Conservation (phyloP, 2,888 invertebrate genomes). For the Villa cingulata region DNA sequence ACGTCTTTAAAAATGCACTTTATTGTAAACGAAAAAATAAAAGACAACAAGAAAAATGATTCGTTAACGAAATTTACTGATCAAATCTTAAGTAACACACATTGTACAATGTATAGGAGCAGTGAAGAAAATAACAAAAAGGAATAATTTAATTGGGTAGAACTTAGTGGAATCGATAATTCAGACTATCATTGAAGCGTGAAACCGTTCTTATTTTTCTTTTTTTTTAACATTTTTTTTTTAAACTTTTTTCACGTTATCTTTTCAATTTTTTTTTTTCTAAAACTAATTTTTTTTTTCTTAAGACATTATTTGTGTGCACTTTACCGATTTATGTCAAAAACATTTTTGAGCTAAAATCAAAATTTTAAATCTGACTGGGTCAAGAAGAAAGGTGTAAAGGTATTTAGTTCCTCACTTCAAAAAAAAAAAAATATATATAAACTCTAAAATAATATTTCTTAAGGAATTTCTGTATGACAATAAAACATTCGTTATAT, state of each 20-base stretch:
- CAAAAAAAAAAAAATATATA: too few relatives aligned
- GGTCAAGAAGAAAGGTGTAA: conserved; percentile 2
- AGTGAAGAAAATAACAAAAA: background rate
- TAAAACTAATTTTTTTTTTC: background rate
- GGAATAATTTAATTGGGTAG: conserved; percentile 14
- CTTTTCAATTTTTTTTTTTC: background rate
- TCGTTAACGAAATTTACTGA: background rate
- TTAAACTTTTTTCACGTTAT: too few relatives aligned
- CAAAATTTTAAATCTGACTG: conserved; percentile 1
- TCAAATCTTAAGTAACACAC: background rate
- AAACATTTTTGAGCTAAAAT: background rate
- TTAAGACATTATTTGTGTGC: background rate
- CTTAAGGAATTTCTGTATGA: too few relatives aligned
- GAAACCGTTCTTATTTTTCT: conserved; percentile 1
- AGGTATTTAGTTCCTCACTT: background rate
- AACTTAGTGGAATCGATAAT: conserved; percentile 7
- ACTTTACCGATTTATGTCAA: background rate
- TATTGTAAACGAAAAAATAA: background rate
- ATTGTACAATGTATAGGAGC: too few relatives aligned
- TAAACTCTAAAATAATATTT: too few relatives aligned
- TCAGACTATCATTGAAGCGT: conserved; percentile 10
- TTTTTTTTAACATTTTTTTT: background rate
- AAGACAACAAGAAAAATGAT: background rate
- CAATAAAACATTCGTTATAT: too few relatives aligned
- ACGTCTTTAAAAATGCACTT: too few relatives aligned